Conservation (phyloP, 2,888 invertebrate species). For the Syrista parreyssii region DNA sequence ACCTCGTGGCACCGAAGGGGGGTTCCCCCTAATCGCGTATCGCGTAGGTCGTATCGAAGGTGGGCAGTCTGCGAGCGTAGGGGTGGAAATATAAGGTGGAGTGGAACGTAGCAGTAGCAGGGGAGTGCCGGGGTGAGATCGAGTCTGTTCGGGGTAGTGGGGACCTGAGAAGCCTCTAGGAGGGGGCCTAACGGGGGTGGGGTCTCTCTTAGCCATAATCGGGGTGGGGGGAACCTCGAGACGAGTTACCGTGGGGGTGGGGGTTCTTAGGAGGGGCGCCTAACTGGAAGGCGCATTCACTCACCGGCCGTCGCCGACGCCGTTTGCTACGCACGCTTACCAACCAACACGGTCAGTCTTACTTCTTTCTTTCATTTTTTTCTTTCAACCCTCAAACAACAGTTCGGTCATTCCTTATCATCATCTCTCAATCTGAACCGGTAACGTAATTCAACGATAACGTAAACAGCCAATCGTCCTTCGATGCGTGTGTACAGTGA, state of each 20-base stretch:
- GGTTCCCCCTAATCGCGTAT: background rate
- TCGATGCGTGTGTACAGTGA: background rate
- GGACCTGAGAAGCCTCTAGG: conserved; percentile 6
- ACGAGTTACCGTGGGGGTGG: conserved; percentile 28
- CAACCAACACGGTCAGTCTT: conserved; percentile 57
- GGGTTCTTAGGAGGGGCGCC: conserved; percentile 60
- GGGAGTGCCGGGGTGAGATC: conserved; percentile 27
- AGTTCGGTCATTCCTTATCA: background rate
- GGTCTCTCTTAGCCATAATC: background rate
- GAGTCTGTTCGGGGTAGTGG: background rate
- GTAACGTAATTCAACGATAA: background rate
- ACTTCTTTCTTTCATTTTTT: conserved; percentile 17
- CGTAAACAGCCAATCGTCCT: background rate
- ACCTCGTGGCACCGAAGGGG: background rate
- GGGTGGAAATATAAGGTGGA: conserved; percentile 20
- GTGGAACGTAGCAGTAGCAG: conserved; percentile 28
- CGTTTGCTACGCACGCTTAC: conserved; percentile 54
- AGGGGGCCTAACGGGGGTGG: conserved; percentile 30
- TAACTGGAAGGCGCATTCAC: conserved; percentile 62
- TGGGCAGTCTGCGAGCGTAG: conserved; percentile 12
- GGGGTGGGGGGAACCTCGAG: background rate
- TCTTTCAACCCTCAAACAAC: conserved; percentile 10
- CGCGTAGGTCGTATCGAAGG: background rate
- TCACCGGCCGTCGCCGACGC: conserved; percentile 64
- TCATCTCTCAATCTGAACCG: background rate